Evolutionary conservation across 2,888 invertebrate species (phyloP).

Genomic region (Blera fallax): DNA sequence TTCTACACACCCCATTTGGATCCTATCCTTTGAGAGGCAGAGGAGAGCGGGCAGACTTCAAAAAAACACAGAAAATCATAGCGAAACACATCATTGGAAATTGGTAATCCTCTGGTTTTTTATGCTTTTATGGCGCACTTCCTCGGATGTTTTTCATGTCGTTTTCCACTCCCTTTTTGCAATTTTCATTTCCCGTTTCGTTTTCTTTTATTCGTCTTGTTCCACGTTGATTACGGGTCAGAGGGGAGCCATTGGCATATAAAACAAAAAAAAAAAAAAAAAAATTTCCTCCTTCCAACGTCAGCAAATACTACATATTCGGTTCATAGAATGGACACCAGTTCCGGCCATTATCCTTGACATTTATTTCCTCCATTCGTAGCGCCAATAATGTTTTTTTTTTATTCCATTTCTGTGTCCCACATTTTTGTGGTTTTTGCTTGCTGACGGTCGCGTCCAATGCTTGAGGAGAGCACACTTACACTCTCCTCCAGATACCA

Average conservation of each 20-base stretch:
- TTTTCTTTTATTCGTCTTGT: slow-evolving; percentile 21
- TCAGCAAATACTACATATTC: slow-evolving; percentile 49
- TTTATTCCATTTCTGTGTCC: not conserved
- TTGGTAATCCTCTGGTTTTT: slow-evolving; percentile 40
- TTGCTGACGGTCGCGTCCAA: not conserved
- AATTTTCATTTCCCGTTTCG: not conserved
- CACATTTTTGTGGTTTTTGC: slow-evolving; percentile 12
- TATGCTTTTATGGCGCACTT: slow-evolving; percentile 23
- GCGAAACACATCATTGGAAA: slow-evolving; percentile 25
- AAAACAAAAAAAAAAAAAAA: not conserved
- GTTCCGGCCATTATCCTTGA: slow-evolving; percentile 65
- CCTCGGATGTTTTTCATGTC: not conserved
- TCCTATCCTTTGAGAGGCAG: not conserved
- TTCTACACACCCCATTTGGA: not conserved
- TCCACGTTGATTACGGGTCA: slow-evolving; percentile 26
- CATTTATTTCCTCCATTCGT: slow-evolving; percentile 37
- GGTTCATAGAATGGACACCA: slow-evolving; percentile 34
- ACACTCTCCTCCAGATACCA: not conserved
- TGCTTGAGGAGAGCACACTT: not conserved
- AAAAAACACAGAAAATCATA: not conserved
- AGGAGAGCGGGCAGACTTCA: slow-evolving; percentile 1
- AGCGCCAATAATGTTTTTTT: not conserved
- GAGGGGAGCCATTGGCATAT: not conserved
- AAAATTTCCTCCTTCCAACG: not conserved
- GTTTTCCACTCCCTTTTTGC: not conserved